Evolutionary conservation across 2,797 vertebrate genomes (phyloP), one percentile per base, ranked within the genome.

Genomic region (Odontamblyopus lacepedii): DNA sequence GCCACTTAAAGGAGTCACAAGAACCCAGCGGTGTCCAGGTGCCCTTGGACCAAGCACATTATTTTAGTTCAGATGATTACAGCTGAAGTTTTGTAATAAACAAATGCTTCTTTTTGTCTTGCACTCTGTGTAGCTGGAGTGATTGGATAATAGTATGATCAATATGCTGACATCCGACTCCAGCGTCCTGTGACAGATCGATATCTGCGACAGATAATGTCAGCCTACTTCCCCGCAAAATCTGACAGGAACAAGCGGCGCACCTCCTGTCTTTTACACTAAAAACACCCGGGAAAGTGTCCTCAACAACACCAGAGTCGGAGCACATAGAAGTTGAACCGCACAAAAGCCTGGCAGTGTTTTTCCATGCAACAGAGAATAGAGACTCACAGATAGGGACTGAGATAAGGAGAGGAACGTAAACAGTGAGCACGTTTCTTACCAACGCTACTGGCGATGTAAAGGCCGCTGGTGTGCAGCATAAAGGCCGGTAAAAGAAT

Each of bases 391-490:
- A 83, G 73, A 87, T 68, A n/a, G 50, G 71, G 87, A 80, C 84
- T 73, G 72, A 83, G 81, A 85, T 80, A 81, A 73, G 76, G 48
- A 85, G 73, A 83, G 73, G 79, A 82, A 91, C 85, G 85, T 84
- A 86, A 90, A 92, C 88, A 91, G 62, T 79, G 86, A 75, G 70
- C 86, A 90, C 87, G 86, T 81, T 89, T 64, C 94, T 74, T 92
- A 95, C 94, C 94, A 89, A 94, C 91, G 93, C 93, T 94, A 94
- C 93, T 94, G 92, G 93, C 90, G 92, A 94, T 91, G 90, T 94
- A 94, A 80, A 95, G 94, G 91, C 94, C 94, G 91, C 93, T 92
- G 85, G 93, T 92, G 91, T 90, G 93, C 93, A 91, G 90, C 93
- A 91, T 86, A 87, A 94, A 92, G 87, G 92, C 92, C 92, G 93